Percentiles rank a stretch among this genome's conserved stretches.
Conservation (phyloP, 2,888 invertebrate genomes). For the Caenorhabditis angaria region DNA sequence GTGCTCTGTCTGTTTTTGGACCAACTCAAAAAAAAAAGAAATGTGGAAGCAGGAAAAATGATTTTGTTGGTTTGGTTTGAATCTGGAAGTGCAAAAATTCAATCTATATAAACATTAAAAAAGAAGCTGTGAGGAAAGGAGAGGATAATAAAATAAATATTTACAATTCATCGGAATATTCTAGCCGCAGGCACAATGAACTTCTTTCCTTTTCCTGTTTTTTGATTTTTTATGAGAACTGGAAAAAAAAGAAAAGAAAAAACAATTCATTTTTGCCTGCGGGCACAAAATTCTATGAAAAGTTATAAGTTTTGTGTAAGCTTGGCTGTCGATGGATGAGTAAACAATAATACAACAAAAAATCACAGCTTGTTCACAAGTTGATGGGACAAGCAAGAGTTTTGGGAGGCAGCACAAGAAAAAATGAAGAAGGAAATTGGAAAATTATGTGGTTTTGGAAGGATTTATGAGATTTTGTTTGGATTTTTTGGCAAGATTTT, state of each 20-base stretch:
- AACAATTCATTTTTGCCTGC: neutral
- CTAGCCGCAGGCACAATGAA: neutral
- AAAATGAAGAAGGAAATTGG: too few relatives aligned
- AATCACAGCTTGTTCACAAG: too few relatives aligned
- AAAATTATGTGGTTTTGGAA: too few relatives aligned
- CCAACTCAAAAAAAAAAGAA: neutral
- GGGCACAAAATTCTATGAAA: neutral
- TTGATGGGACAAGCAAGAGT: too few relatives aligned
- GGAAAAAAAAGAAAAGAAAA: neutral
- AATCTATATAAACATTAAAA: too few relatives aligned
- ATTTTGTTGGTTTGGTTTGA: neutral
- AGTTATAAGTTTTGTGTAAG: neutral
- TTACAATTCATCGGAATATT: neutral
- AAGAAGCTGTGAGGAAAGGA: neutral
- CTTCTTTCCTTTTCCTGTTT: neutral
- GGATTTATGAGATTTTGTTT: too few relatives aligned
- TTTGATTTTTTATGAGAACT: neutral
- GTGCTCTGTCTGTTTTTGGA: neutral
- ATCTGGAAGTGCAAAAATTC: neutral
- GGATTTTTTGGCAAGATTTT: too few relatives aligned
- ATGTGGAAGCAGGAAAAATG: neutral
- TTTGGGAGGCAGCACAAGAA: conserved; percentile 1
- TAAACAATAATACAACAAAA: neutral
- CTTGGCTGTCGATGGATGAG: too few relatives aligned
- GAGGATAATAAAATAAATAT: neutral